Percentiles rank a stretch among this genome's conserved stretches.
Conservation (phyloP, 2,113 vertebrate genomes). For the Triplophysa rosa region DNA sequence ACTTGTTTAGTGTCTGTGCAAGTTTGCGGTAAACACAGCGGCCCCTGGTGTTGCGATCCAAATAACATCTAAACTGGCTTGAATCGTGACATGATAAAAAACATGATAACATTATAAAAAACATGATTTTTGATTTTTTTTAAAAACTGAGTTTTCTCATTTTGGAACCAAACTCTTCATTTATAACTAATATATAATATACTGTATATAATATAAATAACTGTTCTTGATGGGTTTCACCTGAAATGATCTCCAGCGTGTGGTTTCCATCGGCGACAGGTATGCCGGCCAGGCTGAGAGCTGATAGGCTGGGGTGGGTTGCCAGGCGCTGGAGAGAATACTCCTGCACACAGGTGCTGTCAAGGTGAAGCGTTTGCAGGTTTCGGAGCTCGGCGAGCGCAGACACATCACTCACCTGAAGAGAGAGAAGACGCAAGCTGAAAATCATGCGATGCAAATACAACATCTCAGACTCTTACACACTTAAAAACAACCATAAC, state of each 20-base stretch:
- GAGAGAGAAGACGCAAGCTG: background rate
- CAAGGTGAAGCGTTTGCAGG: slow-evolving; percentile 76
- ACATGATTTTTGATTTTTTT: too few relatives aligned
- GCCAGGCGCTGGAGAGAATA: slow-evolving; percentile 69
- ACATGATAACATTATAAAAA: too few relatives aligned
- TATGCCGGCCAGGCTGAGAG: slow-evolving; percentile 73
- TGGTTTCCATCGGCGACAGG: slow-evolving; percentile 65
- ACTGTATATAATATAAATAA: too few relatives aligned
- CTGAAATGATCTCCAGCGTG: slow-evolving; percentile 75
- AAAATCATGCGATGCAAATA: background rate
- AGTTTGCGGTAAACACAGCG: too few relatives aligned
- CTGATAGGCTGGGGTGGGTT: slow-evolving; percentile 67
- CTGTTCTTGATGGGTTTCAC: slow-evolving; percentile 53
- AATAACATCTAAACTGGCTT: too few relatives aligned
- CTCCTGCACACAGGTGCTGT: slow-evolving; percentile 72
- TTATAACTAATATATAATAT: too few relatives aligned
- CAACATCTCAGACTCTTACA: background rate
- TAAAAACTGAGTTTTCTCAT: too few relatives aligned
- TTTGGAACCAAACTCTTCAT: too few relatives aligned
- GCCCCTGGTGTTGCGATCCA: too few relatives aligned
- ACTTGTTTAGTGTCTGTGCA: too few relatives aligned
- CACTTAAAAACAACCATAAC: background rate
- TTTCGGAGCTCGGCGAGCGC: slow-evolving; percentile 64
- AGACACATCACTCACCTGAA: slow-evolving; percentile 73
- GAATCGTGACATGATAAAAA: too few relatives aligned